Percentiles rank a stretch among this genome's conserved stretches.
Evolutionary conservation across 2,113 vertebrate species (phyloP).

Genomic region (Hippoglossus stenolepis): DNA sequence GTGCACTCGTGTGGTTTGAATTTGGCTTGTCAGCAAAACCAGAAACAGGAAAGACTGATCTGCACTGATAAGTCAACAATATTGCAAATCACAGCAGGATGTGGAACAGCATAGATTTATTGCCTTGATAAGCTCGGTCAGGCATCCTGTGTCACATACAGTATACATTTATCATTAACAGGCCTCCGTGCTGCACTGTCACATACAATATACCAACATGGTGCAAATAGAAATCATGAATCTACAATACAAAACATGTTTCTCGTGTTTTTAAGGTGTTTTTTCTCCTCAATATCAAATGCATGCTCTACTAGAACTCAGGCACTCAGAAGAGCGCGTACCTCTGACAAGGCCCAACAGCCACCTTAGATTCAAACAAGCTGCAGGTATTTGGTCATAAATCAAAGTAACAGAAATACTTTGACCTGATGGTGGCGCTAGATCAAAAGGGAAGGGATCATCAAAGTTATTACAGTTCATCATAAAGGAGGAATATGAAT

Average conservation of each 20-base stretch:
- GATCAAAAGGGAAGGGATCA: no score
- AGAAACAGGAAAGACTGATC: constrained; percentile 70
- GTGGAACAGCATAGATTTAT: constrained; percentile 47
- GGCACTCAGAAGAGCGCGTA: no score
- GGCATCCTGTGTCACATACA: constrained; percentile 3
- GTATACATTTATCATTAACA: constrained; percentile 5
- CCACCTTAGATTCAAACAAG: no score
- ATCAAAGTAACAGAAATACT: no score
- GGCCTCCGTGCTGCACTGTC: not conserved
- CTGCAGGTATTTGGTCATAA: no score
- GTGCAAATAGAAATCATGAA: not conserved
- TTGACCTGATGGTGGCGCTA: no score
- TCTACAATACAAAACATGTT: not conserved
- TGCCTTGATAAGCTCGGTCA: constrained; percentile 10
- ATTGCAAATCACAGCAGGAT: constrained; percentile 62
- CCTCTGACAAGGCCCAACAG: no score
- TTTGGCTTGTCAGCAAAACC: constrained; percentile 52
- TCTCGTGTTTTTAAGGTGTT: not conserved
- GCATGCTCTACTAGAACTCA: no score
- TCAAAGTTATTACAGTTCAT: no score
- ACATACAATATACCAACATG: not conserved
- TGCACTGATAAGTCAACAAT: constrained; percentile 60
- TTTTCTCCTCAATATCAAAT: not conserved
- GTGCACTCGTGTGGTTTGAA: not conserved
- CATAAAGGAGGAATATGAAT: no score